Evolutionary conservation across 2,113 vertebrate genomes (phyloP).

Genomic region (Oryzias celebensis): DNA sequence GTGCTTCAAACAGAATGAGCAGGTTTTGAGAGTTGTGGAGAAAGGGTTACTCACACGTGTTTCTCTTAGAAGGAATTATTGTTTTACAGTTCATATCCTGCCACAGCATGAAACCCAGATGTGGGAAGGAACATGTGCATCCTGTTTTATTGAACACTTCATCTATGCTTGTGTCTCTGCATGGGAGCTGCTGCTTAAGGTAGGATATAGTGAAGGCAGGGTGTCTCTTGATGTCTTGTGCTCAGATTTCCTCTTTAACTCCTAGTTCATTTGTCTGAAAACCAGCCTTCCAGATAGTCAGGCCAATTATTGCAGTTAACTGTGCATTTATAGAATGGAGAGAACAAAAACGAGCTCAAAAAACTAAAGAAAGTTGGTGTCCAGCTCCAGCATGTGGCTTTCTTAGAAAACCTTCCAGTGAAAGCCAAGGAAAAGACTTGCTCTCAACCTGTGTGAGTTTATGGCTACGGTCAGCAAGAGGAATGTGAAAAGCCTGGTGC

Average conservation of each 20-base stretch:
- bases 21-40: slow-evolving; percentile 29
- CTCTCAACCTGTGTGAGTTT: slow-evolving; percentile 47
- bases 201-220: slow-evolving; percentile 18
- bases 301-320: slow-evolving; percentile 59
- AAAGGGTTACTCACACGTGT: slow-evolving; percentile 28
- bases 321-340: slow-evolving; percentile 44
- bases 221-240: slow-evolving; percentile 18
- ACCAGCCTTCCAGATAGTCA: slow-evolving; percentile 38
- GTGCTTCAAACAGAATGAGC: slow-evolving; percentile 31
- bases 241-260: slow-evolving; percentile 9
- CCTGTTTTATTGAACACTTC: slow-evolving; percentile 47
- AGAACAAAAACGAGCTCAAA: slow-evolving; percentile 39
- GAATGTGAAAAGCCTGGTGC: slow-evolving; percentile 63
- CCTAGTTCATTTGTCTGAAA: slow-evolving; percentile 45
- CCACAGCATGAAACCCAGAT: slow-evolving; percentile 73
- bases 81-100: slow-evolving; percentile 71
- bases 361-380: slow-evolving; percentile 29
- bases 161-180: slow-evolving; percentile 26
- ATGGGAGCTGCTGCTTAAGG: slow-evolving; percentile 35
- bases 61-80: slow-evolving; percentile 47
- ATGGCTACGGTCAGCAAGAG: slow-evolving; percentile 50
- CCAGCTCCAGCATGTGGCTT: slow-evolving; percentile 37
- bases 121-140: slow-evolving; percentile 58
- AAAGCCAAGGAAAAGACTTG: slow-evolving; percentile 48
- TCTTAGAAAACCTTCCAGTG: slow-evolving; percentile 32